Conservation (phyloP, 1,140 invertebrate species). For the Bombus confusus region DNA sequence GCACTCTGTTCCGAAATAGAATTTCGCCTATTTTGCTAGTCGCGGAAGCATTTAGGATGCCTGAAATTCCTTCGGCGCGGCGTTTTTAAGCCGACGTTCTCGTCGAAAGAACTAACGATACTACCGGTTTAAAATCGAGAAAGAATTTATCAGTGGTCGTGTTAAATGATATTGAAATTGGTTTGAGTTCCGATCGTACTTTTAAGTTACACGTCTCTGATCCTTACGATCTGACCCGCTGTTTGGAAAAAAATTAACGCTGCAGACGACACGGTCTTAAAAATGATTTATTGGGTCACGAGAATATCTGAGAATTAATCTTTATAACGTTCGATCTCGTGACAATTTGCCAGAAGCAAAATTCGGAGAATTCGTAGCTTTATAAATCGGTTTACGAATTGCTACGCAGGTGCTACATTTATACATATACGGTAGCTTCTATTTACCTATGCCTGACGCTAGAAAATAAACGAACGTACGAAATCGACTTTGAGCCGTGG, state of each 20-base stretch:
- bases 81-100: conserved; percentile 5
- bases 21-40: conserved; percentile 23
- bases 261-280: too few species aligned
- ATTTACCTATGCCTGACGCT: background rate
- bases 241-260: too few species aligned
- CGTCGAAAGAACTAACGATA: background rate
- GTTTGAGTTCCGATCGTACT: too few species aligned
- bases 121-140: background rate
- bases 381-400: background rate
- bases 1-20: conserved; percentile 12
- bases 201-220: too few species aligned
- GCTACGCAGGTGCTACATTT: background rate
- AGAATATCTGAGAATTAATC: too few species aligned
- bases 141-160: background rate
- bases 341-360: background rate
- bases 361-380: background rate
- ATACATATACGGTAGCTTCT: background rate
- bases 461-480: conserved; percentile 6
- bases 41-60: conserved; percentile 12
- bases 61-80: background rate
- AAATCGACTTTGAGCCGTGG: background rate
- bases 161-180: too few species aligned
- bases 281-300: too few species aligned
- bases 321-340: too few species aligned
- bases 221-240: too few species aligned